Evolutionary conservation across 2,888 invertebrate genomes (phyloP), one percentile per base, ranked within the genome.

Genomic region (Rhimphoctona megacephalus): DNA sequence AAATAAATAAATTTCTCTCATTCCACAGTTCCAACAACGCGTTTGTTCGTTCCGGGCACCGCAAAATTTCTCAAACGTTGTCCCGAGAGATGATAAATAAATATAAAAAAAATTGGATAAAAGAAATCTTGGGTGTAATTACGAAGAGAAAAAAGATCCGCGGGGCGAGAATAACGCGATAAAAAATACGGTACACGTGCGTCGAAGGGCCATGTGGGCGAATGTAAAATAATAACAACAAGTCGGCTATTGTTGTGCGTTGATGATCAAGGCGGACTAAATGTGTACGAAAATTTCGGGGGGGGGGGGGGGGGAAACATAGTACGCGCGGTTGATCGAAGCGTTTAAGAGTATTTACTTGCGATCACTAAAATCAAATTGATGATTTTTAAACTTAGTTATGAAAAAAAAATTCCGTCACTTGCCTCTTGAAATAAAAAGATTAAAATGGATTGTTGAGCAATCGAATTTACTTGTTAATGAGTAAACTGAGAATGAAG

Each of bases 231-330:
- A 73, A 67, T 54, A 80, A 90, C 92, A 25, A 52, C 33, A 4
- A 43, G 43, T 43, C 11, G 43, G 33, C 33, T 54, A 92, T 93
- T 91, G 17, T 30, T 91, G 93, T 93, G 93, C 91, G 93, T 93
- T 88, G 88, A 92, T 92, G 93, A 93, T 93, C 93, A 93, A 91
- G 54, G n/a, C n/a, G n/a, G n/a, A n/a, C n/a, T n/a, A n/a, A n/a
- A n/a, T n/a, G n/a, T n/a, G n/a, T n/a, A n/a, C n/a, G n/a, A n/a
- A n/a, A n/a, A n/a, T n/a, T n/a, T n/a, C n/a, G n/a, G n/a, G 74
- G 46, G n/a, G 17, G 30, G 9, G 76, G 54, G 25, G 17, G 46
- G 22, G 8, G 8, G 52, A 52, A n/a, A 52, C 8, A 52, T 52
- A 2, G 52, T 17, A 19, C 17, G 17, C 52, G 7, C 14, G 33